Evolutionary conservation across 2,888 invertebrate species (phyloP).

Genomic region (Lamproptera curius): DNA sequence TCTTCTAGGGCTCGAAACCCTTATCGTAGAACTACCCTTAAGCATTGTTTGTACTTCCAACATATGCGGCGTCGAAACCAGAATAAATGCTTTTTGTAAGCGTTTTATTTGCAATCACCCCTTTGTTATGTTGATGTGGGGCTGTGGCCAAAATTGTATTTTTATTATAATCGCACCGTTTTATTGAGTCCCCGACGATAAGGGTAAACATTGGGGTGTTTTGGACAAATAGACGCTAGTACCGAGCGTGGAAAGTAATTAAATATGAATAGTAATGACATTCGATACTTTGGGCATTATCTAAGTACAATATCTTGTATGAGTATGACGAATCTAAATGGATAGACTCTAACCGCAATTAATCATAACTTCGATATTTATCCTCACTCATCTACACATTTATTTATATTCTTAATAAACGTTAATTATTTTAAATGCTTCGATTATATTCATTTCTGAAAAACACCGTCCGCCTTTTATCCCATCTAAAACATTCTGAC

Average conservation of each 20-base stretch:
- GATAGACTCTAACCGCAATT: too few relatives aligned
- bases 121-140: slow-evolving; percentile 49
- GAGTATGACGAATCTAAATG: too few relatives aligned
- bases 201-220: slow-evolving; percentile 64
- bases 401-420: too few relatives aligned
- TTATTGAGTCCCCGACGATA: slow-evolving; percentile 58
- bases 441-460: too few relatives aligned
- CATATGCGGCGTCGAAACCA: slow-evolving; percentile 28
- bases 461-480: too few relatives aligned
- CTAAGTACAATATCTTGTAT: too few relatives aligned
- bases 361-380: too few relatives aligned
- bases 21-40: too few relatives aligned
- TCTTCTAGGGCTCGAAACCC: too few relatives aligned
- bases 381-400: too few relatives aligned
- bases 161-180: slow-evolving; percentile 73
- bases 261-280: slow-evolving; percentile 40
- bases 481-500: slow-evolving; percentile 59
- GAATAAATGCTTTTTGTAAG: slow-evolving; percentile 53
- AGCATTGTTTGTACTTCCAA: too few relatives aligned
- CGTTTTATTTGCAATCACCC: slow-evolving; percentile 70
- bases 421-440: too few relatives aligned
- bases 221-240: slow-evolving; percentile 41
- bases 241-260: slow-evolving; percentile 49
- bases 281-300: slow-evolving; percentile 13
- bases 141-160: slow-evolving; percentile 75